A percentile compares a stretch with the other conserved stretches of the same genome.
These are phyloP conservation scores for Centropus unirufus DNA, from an alignment of 2,113 vertebrate genomes.

Conservation along the genomic window DNA sequence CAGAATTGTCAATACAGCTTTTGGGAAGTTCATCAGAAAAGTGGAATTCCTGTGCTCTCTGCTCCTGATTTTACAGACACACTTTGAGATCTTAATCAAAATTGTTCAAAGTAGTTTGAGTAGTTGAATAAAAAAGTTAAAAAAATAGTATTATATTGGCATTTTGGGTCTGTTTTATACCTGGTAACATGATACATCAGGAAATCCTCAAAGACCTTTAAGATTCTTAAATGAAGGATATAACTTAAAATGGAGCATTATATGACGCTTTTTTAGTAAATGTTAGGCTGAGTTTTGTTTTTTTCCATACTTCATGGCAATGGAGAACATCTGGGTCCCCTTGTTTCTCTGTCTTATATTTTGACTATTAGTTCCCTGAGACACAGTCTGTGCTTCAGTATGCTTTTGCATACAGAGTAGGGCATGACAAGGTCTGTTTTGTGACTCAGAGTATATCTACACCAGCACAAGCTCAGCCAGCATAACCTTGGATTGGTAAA, in stretches of 20 bases:
- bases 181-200: rapidly evolving
- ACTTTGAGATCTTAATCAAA: neutral
- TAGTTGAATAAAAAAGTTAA: neutral
- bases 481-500: neutral
- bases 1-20: neutral
- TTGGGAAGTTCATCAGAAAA: neutral
- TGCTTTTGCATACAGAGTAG: neutral
- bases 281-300: neutral
- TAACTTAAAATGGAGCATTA: neutral
- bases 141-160: neutral
- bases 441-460: rapidly evolving
- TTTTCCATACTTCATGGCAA: neutral
- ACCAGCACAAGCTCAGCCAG: neutral
- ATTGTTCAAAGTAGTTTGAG: neutral
- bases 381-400: neutral
- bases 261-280: neutral
- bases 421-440: neutral
- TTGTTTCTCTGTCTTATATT: neutral
- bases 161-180: neutral
- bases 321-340: neutral
- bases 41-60: neutral
- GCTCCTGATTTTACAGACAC: neutral
- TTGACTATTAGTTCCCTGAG: neutral
- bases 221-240: neutral
- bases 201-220: neutral